Percentiles rank a stretch among this genome's conserved stretches.
Conservation (phyloP, 2,113 vertebrate species). For the Sinocyclocheilus maitianheensis region DNA sequence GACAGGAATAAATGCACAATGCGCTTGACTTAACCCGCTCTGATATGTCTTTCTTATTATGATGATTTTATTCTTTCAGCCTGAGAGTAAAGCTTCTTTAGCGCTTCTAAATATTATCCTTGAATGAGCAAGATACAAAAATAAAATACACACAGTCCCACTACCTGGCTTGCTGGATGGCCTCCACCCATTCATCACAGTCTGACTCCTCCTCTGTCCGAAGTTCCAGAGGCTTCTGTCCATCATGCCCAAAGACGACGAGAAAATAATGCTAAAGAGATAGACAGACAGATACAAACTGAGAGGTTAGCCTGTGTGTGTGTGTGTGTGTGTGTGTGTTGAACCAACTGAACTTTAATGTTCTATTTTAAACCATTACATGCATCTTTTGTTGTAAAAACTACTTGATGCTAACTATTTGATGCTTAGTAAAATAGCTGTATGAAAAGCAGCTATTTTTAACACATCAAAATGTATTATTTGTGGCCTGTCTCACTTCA, state of each 20-base stretch:
- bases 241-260: constrained; percentile 94
- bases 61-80: constrained; percentile 6
- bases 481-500: background rate
- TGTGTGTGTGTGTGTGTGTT: constrained; percentile 8
- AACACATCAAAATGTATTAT: background rate
- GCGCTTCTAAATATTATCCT: background rate
- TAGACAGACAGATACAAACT: constrained; percentile 16
- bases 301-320: background rate
- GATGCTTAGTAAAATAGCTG: background rate
- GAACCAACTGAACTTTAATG: background rate
- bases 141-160: constrained; percentile 40
- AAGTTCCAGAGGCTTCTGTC: constrained; percentile 95
- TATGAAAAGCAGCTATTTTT: background rate
- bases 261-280: constrained; percentile 90
- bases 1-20: constrained; percentile 32
- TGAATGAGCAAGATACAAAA: constrained; percentile 20
- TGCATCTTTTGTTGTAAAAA: too few species aligned
- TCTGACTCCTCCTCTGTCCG: constrained; percentile 91
- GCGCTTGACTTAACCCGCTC: background rate
- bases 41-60: constrained; percentile 32
- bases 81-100: constrained; percentile 18
- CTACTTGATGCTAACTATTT: too few species aligned
- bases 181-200: constrained; percentile 96
- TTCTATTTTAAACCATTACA: background rate
- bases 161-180: constrained; percentile 94